Conservation (phyloP, 2,888 invertebrate species). For the Drosophila mayaguana region DNA sequence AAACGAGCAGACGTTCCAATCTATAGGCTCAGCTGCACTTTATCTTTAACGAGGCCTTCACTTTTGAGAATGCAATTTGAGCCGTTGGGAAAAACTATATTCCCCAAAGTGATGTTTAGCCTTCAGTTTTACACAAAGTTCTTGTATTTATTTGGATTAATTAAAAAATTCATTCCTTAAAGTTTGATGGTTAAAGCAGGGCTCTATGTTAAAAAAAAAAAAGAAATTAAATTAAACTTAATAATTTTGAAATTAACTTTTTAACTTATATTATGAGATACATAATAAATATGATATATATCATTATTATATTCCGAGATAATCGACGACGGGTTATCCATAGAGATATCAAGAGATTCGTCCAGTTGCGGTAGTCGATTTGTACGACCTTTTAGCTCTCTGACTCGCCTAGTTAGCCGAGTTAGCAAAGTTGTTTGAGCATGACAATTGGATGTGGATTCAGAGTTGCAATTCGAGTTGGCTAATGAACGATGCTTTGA, state of each 20-base stretch:
- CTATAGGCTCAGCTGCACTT: constrained; percentile 42
- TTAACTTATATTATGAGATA: no score
- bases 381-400: constrained; percentile 71
- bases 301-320: neutral
- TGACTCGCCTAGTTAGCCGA: constrained; percentile 75
- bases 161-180: constrained; percentile 53
- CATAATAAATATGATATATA: no score
- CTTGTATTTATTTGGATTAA: constrained; percentile 37
- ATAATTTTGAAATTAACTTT: neutral
- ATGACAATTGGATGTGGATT: constrained; percentile 56
- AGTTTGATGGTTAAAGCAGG: neutral
- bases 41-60: constrained; percentile 55
- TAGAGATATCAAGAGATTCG: constrained; percentile 33
- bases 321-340: neutral
- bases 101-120: constrained; percentile 54
- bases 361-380: constrained; percentile 71
- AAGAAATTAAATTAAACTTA: no score
- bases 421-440: constrained; percentile 55
- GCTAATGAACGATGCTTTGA: constrained; percentile 78
- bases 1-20: constrained; percentile 47
- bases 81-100: constrained; percentile 32
- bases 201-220: no score
- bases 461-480: constrained; percentile 37
- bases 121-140: neutral
- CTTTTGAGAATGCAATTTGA: constrained; percentile 48